Evolutionary conservation across 1,140 invertebrate genomes (phyloP), one percentile per base, ranked within the genome.

Genomic region (Apis dorsata): DNA sequence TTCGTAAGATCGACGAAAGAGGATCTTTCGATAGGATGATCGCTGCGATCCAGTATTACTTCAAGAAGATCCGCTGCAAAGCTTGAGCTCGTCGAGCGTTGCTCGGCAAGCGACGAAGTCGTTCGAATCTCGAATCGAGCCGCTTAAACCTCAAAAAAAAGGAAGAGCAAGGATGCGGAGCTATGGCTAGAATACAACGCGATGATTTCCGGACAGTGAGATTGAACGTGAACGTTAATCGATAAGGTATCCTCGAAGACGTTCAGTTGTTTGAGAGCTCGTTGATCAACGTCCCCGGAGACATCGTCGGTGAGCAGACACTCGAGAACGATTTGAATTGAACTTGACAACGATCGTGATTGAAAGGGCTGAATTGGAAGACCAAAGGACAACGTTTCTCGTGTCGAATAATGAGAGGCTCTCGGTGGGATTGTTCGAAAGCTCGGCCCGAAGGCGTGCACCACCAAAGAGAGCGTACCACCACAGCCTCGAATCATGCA

Each of bases 401-500:
- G 21, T 62, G 9, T n/a, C 53, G 21, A 60, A 84, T 55, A 83
- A 85, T 81, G 62, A 63, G n/a, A 59, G 71, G 21, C 78, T 44
- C 51, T 63, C 28, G 59, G 79, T 55, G 49, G 70, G 57, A 63
- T 65, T 15, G 4, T 65, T 57, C n/a, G 77, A 69, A 51, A 81
- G 24, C 70, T 28, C 69, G 55, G 65, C 44, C 59, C n/a, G 24
- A 57, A 70, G 68, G 28, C 53, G 24, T 53, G 59, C 66, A 79
- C 53, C 65, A 78, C 7, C 74, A 57, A 28, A 80, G 77, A 63
- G 84, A 63, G 68, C 78, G 68, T 74, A 65, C 28, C 55, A 49
- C n/a, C 63, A n/a, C 73, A 60, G 49, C 65, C 44, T 69, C 79
- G 75, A 83, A 86, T 55, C 83, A 91, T 91, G 88, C 86, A 87